These are phyloP conservation scores for Encarsia formosa DNA, from an alignment of 2,888 invertebrate species.

Conservation along the genomic window DNA sequence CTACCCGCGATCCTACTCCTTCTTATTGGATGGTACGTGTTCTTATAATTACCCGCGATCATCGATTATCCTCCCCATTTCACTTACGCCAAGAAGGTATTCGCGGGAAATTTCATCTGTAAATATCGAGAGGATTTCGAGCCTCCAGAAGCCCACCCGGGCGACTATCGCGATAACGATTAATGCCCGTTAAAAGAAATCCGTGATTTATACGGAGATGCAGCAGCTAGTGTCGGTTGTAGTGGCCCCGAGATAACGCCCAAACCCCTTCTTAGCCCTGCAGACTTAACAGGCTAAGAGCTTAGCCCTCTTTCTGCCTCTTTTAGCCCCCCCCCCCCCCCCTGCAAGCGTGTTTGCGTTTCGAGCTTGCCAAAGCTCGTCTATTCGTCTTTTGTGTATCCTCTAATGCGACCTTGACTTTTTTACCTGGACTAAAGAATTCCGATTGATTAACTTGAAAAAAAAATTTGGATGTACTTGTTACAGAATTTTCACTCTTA, in stretches of 20 bases:
- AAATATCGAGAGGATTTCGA: too few relatives aligned
- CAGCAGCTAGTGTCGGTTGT: too few relatives aligned
- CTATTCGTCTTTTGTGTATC: slow-evolving; percentile 28
- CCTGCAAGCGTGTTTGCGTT: neutral
- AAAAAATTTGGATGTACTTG: too few relatives aligned
- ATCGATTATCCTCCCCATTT: too few relatives aligned
- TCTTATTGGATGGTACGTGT: neutral
- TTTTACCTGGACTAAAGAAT: too few relatives aligned
- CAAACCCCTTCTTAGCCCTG: slow-evolving; percentile 39
- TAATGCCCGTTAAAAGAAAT: slow-evolving; percentile 52
- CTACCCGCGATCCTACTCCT: neutral
- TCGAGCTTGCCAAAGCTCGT: slow-evolving; percentile 30
- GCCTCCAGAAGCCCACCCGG: too few relatives aligned
- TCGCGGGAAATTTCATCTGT: too few relatives aligned
- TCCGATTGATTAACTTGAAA: too few relatives aligned
- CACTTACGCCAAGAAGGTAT: too few relatives aligned
- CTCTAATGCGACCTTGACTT: too few relatives aligned
- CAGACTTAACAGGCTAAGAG: slow-evolving; percentile 39
- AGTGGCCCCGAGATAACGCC: slow-evolving; percentile 43
- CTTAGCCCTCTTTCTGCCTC: slow-evolving; percentile 31
- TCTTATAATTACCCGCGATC: neutral
- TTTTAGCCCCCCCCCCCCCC: slow-evolving; percentile 16
- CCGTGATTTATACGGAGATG: slow-evolving; percentile 52
- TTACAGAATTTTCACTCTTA: too few relatives aligned
- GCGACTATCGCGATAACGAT: slow-evolving; percentile 52